These are phyloP conservation scores for Ophiothrix spiculata DNA, from an alignment of 35 echinoderm and acorn worm genomes.

Conservation along the genomic window DNA sequence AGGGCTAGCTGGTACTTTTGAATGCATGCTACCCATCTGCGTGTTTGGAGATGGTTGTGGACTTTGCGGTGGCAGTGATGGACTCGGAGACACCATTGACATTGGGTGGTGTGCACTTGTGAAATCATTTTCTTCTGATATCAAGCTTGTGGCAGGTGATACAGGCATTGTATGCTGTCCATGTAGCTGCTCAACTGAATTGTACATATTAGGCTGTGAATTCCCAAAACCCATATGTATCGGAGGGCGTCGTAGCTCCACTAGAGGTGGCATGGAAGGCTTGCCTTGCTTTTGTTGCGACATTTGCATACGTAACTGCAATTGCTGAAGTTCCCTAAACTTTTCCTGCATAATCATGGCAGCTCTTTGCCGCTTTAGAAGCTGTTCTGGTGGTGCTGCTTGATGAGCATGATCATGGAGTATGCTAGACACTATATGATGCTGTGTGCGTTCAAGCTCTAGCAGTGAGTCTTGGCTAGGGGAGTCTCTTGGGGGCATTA, in stretches of 20 bases:
- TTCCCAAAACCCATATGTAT: background rate
- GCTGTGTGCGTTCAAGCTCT: background rate
- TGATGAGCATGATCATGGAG: background rate
- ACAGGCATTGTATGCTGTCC: background rate
- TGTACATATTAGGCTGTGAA: background rate
- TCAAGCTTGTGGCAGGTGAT: background rate
- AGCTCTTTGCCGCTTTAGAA: background rate
- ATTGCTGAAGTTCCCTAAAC: background rate
- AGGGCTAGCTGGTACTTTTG: slow-evolving; percentile 5
- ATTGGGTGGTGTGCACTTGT: background rate
- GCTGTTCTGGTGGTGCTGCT: background rate
- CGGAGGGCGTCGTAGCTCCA: background rate
- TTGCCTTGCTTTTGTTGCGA: background rate
- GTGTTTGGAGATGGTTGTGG: slow-evolving; percentile 20
- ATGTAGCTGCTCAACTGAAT: background rate
- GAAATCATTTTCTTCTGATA: background rate
- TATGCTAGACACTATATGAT: background rate
- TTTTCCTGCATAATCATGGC: background rate
- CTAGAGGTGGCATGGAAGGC: background rate
- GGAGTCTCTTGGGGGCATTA: background rate
- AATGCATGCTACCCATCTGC: background rate
- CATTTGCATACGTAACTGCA: background rate
- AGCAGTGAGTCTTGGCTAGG: background rate
- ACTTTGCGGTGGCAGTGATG: background rate
- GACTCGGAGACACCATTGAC: slow-evolving; percentile 7